These are phyloP conservation scores for Strigops habroptila DNA, from an alignment of 2,113 vertebrate genomes.

Conservation along the genomic window DNA sequence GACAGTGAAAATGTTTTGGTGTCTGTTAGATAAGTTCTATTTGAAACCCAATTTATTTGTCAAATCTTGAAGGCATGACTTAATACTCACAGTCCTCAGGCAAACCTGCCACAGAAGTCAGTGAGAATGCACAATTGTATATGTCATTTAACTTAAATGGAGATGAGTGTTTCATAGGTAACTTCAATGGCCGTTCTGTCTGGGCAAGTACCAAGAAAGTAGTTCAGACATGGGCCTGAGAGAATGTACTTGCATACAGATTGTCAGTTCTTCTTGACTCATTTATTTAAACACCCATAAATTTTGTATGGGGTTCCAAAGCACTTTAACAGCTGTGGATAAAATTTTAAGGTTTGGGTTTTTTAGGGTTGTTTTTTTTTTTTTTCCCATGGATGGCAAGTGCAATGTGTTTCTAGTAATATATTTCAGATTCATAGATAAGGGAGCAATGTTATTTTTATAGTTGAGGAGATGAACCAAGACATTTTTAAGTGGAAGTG, in stretches of 20 bases:
- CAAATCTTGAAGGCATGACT: not conserved
- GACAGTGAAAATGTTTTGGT: not conserved
- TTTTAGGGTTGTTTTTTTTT: not conserved
- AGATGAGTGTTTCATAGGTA: not conserved
- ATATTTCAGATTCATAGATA: not conserved
- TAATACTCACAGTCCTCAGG: not conserved
- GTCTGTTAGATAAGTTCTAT: not conserved
- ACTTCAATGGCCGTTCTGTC: not conserved
- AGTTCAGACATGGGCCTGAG: not conserved
- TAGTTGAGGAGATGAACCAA: not conserved
- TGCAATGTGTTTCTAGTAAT: conserved; percentile 17
- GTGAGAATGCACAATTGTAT: not conserved
- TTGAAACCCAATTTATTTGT: not conserved
- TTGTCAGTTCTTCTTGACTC: not conserved
- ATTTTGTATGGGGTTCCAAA: not conserved
- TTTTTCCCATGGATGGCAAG: not conserved
- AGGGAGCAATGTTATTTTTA: not conserved
- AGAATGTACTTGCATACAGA: not conserved
- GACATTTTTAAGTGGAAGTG: not conserved
- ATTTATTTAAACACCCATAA: not conserved
- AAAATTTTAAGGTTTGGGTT: not conserved
- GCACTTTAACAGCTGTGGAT: not conserved
- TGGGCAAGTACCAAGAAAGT: not conserved
- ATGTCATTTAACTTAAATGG: not conserved
- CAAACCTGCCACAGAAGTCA: not conserved